Base-by-base conservation (phyloP, 1,140 invertebrate genomes). In the Oryctes rhinoceros region DNA sequence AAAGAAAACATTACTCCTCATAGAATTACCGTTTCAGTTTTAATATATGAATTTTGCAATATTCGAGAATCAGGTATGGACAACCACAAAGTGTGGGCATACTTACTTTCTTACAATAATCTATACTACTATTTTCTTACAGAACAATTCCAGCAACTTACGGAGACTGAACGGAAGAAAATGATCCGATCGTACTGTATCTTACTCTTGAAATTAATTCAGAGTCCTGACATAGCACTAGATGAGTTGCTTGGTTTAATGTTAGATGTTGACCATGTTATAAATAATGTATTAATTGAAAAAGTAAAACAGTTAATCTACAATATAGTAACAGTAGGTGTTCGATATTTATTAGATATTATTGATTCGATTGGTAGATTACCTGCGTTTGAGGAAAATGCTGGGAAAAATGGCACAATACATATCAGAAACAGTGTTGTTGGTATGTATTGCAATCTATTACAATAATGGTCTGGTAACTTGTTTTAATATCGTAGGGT, bases 221-320 rank as follows among this genome's bases (percentile, higher is more conserved):
- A 93, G 87, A 91, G 91, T 86, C 91, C 92, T 53, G 93, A 95
- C 87, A 89, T 94, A 87, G 89, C 90, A 30, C 88, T 93, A 74
- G 87, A 87, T 44, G 89, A 91, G 39, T 84, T 94, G 1, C 86
- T 90, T 78, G 86, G 87, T 30, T 81, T 93, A 71, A 85, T 93
- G 10, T 89, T 89, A 37, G 89, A 90, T 7, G 85, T 89, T 0
- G 89, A 91, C 80, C 91, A 91, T 83, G 84, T 88, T 48, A 83
- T 94, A 76, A 86, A 90, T 78, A 85, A 87, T 5, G 78, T 87
- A 15, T 89, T 91, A 81, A 86, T 90, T 6, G 84, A 88, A 78
- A 86, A 89, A 15, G 90, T 93, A 79, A 88, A 91, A 83, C 85
- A 87, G 35, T 89, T 91, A 65, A 88, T 94, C 80, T 84, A 89